These are phyloP conservation scores for Zoanthus solanderi DNA, from an alignment of 92 coral and sea anemone genomes.

Conservation along the genomic window DNA sequence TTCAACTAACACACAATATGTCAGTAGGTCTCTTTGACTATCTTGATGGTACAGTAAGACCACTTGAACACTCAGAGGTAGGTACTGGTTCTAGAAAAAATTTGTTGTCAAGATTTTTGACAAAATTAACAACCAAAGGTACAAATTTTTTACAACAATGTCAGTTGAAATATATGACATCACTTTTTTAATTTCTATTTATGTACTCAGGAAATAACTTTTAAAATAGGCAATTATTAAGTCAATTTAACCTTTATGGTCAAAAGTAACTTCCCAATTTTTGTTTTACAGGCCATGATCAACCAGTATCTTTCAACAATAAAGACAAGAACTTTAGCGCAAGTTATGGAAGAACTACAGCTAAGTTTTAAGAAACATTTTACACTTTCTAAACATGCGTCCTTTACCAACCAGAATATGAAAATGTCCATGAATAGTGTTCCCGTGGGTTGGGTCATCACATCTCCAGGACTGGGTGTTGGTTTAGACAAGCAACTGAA, in stretches of 20 bases:
- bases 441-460: conserved; percentile 43
- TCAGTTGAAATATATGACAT: too few relatives aligned
- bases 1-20: not conserved
- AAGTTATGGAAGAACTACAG: conserved; percentile 4
- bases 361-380: not conserved
- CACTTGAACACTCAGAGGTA: conserved; percentile 14
- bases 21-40: conserved; percentile 23
- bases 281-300: conserved; percentile 6
- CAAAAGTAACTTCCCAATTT: not conserved
- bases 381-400: not conserved
- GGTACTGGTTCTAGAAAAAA: not conserved
- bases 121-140: too few relatives aligned
- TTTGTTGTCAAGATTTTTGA: too few relatives aligned
- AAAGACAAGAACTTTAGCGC: conserved; percentile 10
- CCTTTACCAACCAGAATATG: not conserved
- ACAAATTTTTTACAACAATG: too few relatives aligned
- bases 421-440: not conserved
- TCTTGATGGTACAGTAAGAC: conserved; percentile 34
- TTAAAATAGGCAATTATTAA: too few relatives aligned
- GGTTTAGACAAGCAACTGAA: conserved; percentile 8
- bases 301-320: not conserved
- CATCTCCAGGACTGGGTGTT: conserved; percentile 36
- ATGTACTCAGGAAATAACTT: too few relatives aligned
- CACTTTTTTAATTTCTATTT: too few relatives aligned
- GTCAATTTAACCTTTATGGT: too few relatives aligned